Conservation (phyloP, 2,888 invertebrate species). For the Dasypogon diadema region DNA sequence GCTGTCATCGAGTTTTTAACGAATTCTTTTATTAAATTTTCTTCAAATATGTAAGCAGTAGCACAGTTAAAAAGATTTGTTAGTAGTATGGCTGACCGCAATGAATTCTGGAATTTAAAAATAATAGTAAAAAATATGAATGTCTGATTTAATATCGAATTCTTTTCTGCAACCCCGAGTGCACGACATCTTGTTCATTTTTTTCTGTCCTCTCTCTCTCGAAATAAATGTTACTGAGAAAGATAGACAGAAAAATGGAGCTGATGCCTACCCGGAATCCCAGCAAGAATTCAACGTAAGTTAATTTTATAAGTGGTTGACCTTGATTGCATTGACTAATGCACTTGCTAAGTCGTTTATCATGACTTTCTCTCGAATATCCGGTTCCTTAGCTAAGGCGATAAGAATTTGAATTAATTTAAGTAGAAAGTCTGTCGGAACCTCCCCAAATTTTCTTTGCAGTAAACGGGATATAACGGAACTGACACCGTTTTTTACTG, state of each 20-base stretch:
- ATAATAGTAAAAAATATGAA: not conserved
- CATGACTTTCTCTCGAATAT: slow-evolving; percentile 43
- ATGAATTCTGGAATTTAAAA: slow-evolving; percentile 38
- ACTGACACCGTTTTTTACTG: slow-evolving; percentile 23
- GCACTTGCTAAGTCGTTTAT: not conserved
- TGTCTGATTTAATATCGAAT: too few species aligned
- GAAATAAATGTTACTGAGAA: not conserved
- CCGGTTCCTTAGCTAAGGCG: slow-evolving; percentile 42
- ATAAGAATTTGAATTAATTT: slow-evolving; percentile 39
- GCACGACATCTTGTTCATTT: too few species aligned
- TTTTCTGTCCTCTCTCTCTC: not conserved
- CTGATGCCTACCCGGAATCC: too few species aligned
- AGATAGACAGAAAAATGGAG: too few species aligned
- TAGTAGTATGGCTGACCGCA: slow-evolving; percentile 45
- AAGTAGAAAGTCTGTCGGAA: slow-evolving; percentile 45
- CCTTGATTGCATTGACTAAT: slow-evolving; percentile 49
- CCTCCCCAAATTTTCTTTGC: slow-evolving; percentile 29
- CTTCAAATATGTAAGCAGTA: slow-evolving; percentile 58
- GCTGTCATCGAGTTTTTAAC: slow-evolving; percentile 59
- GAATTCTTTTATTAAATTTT: slow-evolving; percentile 58
- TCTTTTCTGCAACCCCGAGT: too few species aligned
- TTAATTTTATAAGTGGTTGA: slow-evolving; percentile 6
- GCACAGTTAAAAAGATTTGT: slow-evolving; percentile 53
- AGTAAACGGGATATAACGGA: slow-evolving; percentile 6
- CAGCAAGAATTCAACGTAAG: too few species aligned